A percentile compares a stretch with the other conserved stretches of the same genome.
Evolutionary conservation across 2,797 vertebrate genomes (phyloP).

Genomic region (Channallabes apus): DNA sequence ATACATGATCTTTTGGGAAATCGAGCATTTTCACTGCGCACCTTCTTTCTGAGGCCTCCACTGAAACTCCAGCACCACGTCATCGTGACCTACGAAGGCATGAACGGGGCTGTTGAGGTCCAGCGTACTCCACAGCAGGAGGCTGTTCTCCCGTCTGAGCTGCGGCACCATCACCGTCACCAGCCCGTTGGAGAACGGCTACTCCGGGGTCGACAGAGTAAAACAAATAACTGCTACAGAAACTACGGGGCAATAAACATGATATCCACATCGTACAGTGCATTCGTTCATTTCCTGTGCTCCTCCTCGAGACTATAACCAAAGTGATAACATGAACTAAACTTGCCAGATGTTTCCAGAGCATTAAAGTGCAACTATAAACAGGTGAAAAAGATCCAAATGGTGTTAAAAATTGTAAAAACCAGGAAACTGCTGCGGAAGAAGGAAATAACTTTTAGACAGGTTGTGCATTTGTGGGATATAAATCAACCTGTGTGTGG

Average conservation of each 20-base stretch:
- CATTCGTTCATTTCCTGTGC: no score
- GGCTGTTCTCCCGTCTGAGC: constrained; percentile 91
- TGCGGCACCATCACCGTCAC: constrained; percentile 99
- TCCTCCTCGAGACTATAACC: no score
- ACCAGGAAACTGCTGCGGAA: neutral
- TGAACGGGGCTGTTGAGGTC: constrained; percentile 94
- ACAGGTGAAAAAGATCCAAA: neutral
- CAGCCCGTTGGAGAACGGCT: constrained; percentile 94
- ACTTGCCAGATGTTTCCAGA: no score
- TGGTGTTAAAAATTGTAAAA: neutral
- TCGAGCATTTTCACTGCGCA: constrained; percentile 54
- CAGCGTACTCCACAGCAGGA: constrained; percentile 90
- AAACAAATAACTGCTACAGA: neutral
- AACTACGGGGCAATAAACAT: neutral
- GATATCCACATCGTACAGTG: no score
- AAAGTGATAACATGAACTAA: no score
- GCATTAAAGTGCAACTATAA: neutral
- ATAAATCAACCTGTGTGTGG: neutral
- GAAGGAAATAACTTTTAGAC: neutral
- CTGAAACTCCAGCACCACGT: constrained; percentile 95
- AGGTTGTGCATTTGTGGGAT: neutral
- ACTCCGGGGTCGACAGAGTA: neutral
- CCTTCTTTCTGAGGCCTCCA: constrained; percentile 97
- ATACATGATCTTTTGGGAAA: neutral
- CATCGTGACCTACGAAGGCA: constrained; percentile 94